Conservation (phyloP, 2,888 invertebrate species). For the Amblyjoppa proteus region DNA sequence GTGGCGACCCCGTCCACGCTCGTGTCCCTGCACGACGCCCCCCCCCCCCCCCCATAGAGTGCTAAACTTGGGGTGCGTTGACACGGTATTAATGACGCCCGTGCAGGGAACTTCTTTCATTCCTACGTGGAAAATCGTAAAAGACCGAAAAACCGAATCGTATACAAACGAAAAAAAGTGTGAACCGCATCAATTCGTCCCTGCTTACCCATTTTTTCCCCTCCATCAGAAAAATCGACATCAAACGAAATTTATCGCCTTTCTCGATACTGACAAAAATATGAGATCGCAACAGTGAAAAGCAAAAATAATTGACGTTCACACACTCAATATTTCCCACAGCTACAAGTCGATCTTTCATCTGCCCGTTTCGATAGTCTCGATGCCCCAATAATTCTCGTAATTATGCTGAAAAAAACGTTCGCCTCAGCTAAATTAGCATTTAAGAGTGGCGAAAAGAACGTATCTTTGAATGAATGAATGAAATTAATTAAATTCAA, state of each 20-base stretch:
- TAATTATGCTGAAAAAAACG: too few species aligned
- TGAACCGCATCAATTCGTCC: constrained; percentile 31
- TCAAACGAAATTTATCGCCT: not conserved
- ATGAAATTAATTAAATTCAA: too few species aligned
- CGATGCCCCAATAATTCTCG: not conserved
- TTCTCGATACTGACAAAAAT: constrained; percentile 16
- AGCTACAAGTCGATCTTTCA: not conserved
- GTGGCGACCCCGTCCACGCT: constrained; percentile 25
- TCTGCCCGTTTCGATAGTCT: not conserved
- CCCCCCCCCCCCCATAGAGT: constrained; percentile 37
- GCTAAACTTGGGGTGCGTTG: constrained; percentile 66
- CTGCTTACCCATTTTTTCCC: constrained; percentile 29
- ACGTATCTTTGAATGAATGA: too few species aligned
- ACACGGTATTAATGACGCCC: constrained; percentile 72
- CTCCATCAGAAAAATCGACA: not conserved
- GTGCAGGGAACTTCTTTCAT: constrained; percentile 46
- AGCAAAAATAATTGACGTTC: not conserved
- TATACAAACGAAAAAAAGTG: constrained; percentile 42
- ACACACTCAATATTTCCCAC: constrained; percentile 3
- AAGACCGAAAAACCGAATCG: constrained; percentile 52
- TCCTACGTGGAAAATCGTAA: constrained; percentile 52
- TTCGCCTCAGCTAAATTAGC: too few species aligned
- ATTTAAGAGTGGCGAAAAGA: too few species aligned
- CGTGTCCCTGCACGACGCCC: constrained; percentile 41
- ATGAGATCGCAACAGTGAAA: not conserved